These are phyloP conservation scores for Drosophila bocki DNA, from an alignment of 1,140 invertebrate genomes.

Conservation along the genomic window DNA sequence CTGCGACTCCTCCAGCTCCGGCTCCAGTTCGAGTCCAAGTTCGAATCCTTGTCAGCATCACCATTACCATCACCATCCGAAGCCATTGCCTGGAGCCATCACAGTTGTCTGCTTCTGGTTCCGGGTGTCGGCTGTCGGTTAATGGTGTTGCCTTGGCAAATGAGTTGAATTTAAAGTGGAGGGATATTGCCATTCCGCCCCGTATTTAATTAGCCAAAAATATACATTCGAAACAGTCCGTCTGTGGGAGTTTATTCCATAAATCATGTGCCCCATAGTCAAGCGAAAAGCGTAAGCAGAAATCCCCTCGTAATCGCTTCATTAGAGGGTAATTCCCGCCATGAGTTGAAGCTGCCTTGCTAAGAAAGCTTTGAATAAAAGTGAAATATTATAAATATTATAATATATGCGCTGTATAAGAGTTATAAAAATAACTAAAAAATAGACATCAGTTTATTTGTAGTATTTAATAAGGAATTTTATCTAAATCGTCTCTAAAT, in stretches of 20 bases:
- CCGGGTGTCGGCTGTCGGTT: slow-evolving; percentile 37
- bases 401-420: neutral
- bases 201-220: slow-evolving; percentile 73
- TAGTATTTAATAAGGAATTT: too few species aligned
- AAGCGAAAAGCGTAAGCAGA: neutral
- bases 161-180: slow-evolving; percentile 67
- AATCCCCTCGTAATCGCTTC: slow-evolving; percentile 18
- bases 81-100: slow-evolving; percentile 52
- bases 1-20: slow-evolving; percentile 57
- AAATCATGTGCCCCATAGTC: slow-evolving; percentile 49
- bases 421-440: neutral
- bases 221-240: slow-evolving; percentile 9
- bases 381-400: neutral
- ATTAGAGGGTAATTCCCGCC: slow-evolving; percentile 6
- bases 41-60: slow-evolving; percentile 20
- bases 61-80: slow-evolving; percentile 26
- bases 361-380: neutral
- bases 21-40: neutral
- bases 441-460: accelerated
- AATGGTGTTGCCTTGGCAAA: slow-evolving; percentile 45
- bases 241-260: slow-evolving; percentile 29
- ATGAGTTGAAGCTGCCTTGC: neutral
- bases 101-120: slow-evolving; percentile 58
- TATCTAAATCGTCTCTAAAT: neutral
- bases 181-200: slow-evolving; percentile 34